phyloP scores from a whole-genome alignment of 1,140 invertebrate genomes.

The Orussus abietinus region DNA sequence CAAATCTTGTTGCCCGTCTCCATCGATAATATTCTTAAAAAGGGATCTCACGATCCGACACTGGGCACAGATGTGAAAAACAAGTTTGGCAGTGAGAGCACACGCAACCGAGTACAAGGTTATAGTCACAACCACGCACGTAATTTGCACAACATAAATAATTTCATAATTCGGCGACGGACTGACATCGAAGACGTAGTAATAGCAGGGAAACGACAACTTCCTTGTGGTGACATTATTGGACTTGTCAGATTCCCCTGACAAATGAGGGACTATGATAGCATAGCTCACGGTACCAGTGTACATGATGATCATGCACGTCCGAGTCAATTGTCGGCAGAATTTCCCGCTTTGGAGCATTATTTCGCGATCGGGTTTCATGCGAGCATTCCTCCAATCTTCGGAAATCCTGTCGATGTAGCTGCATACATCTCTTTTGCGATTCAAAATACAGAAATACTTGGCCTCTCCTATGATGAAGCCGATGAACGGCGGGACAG shows the following conservation, averaged over 20 bases:
- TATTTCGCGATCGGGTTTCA: constrained; percentile 13
- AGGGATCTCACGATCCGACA: constrained; percentile 2
- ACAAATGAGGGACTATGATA: no score
- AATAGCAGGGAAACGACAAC: no score
- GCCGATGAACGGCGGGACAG: no score
- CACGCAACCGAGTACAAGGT: no score
- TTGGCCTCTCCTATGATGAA: no score
- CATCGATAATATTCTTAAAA: constrained; percentile 19
- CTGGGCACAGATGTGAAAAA: constrained; percentile 2
- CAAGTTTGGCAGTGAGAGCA: neutral
- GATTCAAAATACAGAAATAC: constrained; percentile 4
- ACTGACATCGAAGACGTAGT: no score
- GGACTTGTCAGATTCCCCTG: no score
- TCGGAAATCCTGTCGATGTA: no score
- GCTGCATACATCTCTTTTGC: neutral
- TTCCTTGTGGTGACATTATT: no score
- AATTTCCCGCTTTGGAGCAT: constrained; percentile 18
- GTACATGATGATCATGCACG: constrained; percentile 18
- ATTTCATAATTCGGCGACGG: constrained; percentile 6
- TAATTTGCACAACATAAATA: neutral
- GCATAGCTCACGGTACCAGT: constrained; percentile 11
- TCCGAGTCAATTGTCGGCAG: constrained; percentile 8
- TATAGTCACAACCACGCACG: neutral
- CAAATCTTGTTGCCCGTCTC: neutral
- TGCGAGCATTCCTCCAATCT: no score